Evolutionary conservation across 2,888 invertebrate species (phyloP).

Genomic region (Gandaritis pyraliata): DNA sequence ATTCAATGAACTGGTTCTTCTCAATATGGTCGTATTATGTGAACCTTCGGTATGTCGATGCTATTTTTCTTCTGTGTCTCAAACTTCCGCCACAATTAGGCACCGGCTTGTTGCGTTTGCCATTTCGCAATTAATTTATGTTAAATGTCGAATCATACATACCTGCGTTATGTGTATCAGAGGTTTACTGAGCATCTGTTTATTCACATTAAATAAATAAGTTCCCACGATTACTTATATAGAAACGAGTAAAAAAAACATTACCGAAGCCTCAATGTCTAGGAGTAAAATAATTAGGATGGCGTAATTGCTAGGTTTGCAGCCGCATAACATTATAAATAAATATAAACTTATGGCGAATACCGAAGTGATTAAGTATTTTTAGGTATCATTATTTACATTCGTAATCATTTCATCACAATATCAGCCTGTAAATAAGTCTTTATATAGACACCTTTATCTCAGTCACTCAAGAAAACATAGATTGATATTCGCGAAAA

Average conservation of each 20-base stretch:
- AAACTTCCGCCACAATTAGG: slow-evolving; percentile 24
- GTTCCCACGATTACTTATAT: slow-evolving; percentile 10
- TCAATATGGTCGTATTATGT: not conserved
- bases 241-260: not conserved
- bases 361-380: too few relatives aligned
- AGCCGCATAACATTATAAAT: too few relatives aligned
- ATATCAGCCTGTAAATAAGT: too few relatives aligned
- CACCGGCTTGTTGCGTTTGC: slow-evolving; percentile 23
- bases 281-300: not conserved
- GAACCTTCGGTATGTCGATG: slow-evolving; percentile 2
- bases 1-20: not conserved
- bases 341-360: too few relatives aligned
- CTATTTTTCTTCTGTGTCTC: slow-evolving; percentile 50
- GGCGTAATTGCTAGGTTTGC: not conserved
- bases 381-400: too few relatives aligned
- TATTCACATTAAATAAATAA: slow-evolving; percentile 8
- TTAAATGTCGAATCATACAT: slow-evolving; percentile 10
- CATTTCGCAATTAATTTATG: slow-evolving; percentile 27
- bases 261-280: not conserved
- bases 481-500: too few relatives aligned
- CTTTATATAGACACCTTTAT: too few relatives aligned
- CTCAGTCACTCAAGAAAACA: too few relatives aligned
- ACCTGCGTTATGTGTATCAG: not conserved
- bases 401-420: too few relatives aligned
- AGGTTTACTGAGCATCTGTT: slow-evolving; percentile 6